Conservation (phyloP, 2,113 vertebrate species). For the Hemichromis elongatus region DNA sequence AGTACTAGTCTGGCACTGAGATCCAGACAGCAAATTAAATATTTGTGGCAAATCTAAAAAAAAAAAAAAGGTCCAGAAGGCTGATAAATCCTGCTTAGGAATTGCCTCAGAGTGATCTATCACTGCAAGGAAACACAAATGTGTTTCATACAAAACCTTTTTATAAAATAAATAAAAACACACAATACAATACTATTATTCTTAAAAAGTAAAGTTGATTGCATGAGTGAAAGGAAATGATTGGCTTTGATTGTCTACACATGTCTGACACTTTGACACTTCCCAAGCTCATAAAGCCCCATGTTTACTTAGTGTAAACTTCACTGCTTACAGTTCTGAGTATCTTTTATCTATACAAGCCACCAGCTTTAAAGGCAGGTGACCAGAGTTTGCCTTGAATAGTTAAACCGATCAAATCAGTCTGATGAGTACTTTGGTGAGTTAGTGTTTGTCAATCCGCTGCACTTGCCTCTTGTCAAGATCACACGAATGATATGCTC, state of each 20-base stretch:
- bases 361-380: neutral
- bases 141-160: neutral
- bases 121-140: neutral
- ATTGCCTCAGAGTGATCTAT: neutral
- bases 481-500: neutral
- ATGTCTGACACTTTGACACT: conserved; percentile 23
- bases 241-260: conserved; percentile 37
- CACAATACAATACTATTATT: neutral
- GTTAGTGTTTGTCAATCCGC: neutral
- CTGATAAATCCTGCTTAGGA: neutral
- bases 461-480: neutral
- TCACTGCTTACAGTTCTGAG: neutral
- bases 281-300: conserved; percentile 44
- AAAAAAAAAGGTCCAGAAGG: neutral
- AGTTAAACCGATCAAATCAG: neutral
- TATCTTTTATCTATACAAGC: neutral
- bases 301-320: conserved; percentile 46
- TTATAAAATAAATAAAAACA: neutral
- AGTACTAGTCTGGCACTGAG: neutral
- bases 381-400: neutral
- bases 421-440: neutral
- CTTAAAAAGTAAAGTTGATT: neutral
- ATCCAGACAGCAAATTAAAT: neutral
- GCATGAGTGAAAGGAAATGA: neutral
- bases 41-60: neutral